Evolutionary conservation across 1,140 invertebrate genomes (phyloP), one percentile per base, ranked within the genome.

Genomic region (Grapholita molesta): DNA sequence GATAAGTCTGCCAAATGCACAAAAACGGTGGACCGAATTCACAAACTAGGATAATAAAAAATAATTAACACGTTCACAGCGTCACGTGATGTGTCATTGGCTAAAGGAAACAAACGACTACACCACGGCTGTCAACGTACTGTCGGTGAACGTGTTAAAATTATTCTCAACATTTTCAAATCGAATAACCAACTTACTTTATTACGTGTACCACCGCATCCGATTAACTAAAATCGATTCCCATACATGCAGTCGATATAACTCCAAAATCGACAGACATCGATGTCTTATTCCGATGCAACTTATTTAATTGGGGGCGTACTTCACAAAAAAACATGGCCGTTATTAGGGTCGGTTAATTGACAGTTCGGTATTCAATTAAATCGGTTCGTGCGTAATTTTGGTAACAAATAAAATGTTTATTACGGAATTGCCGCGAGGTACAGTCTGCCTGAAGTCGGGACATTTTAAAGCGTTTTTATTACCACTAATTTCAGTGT

Each of bases 401-500:
- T 30, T 61, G 30, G 55, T 25, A 61, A 61, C 24, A 28, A 61
- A 28, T 30, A 61, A 28, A 28, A 61, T 28, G 55, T 32, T 61
- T 28, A 61, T 61, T 61, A 28, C 24, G 23, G 55, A 61, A 32
- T 28, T 7, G 28, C 55, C 18, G 15, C 21, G 15, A 30, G 23
- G 5, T 3, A 15, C 55, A 61, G 24, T 30, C 28, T 28, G 55
- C 24, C 12, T 61, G 55, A 61, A 61, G 55, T 30, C 55, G 55
- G 28, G 55, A 61, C 55, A 28, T 32, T 61, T 61, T 30, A 7
- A 61, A 61, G 7, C 24, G 24, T 28, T 61, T 61, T 61, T 61
- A 61, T 61, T 32, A 61, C 55, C 55, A 61, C 55, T 61, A 61
- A 61, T 61, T 61, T 61, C 12, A 25, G 55, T 61, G 55, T 28